phyloP scores from a whole-genome alignment of 2,113 vertebrate species.

The Lampris incognitus region DNA sequence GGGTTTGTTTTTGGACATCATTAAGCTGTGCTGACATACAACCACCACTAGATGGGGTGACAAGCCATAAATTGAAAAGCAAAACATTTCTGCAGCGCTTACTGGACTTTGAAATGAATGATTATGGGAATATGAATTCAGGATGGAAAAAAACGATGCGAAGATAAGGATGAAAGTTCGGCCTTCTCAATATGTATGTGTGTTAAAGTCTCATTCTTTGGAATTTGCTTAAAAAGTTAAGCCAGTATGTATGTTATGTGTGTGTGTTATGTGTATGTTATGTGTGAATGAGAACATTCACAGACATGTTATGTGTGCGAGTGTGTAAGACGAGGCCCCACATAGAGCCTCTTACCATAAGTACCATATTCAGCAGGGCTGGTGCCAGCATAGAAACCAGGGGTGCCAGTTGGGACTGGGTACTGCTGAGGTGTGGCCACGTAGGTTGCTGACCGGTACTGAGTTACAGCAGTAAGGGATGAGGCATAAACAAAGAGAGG shows the following conservation, averaged over 20 bases:
- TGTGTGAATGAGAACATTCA: background rate
- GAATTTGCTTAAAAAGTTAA: too few species aligned
- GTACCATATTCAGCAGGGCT: constrained; percentile 93
- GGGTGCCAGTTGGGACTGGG: constrained; percentile 89
- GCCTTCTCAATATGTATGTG: too few species aligned
- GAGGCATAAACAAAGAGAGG: background rate
- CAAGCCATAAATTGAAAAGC: constrained; percentile 28
- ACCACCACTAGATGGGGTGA: constrained; percentile 61
- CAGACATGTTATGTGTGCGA: background rate
- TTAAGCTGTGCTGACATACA: constrained; percentile 25
- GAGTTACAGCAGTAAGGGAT: constrained; percentile 11
- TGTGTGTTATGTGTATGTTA: constrained; percentile 1
- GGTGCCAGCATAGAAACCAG: constrained; percentile 93
- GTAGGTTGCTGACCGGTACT: constrained; percentile 91
- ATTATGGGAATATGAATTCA: too few species aligned
- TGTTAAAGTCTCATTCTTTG: too few species aligned
- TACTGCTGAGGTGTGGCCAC: constrained; percentile 95
- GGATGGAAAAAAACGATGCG: too few species aligned
- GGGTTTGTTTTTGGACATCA: constrained; percentile 51
- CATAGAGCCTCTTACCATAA: constrained; percentile 87
- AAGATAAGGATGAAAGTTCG: too few species aligned
- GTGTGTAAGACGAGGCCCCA: constrained; percentile 55
- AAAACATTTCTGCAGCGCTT: background rate
- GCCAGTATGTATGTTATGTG: background rate
- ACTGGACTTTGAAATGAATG: too few species aligned